These are phyloP conservation scores for Mythimna pallens DNA, from an alignment of 2,888 invertebrate species.

Conservation along the genomic window DNA sequence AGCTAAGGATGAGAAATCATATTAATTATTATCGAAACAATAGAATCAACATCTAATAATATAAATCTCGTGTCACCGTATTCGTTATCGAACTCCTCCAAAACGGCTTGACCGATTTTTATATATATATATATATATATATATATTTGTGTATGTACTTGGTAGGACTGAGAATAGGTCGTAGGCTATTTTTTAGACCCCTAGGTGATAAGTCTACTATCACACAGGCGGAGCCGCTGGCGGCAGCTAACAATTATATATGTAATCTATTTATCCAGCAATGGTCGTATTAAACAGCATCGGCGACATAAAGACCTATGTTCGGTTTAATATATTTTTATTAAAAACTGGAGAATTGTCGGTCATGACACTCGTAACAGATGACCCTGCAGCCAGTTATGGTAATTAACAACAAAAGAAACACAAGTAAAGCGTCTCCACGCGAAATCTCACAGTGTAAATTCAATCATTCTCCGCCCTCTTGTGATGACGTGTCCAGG, in stretches of 20 bases:
- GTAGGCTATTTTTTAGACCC: no score
- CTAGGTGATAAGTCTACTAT: no score
- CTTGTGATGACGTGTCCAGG: slow-evolving; percentile 84
- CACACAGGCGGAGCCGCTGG: no score
- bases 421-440: slow-evolving; percentile 61
- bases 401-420: slow-evolving; percentile 68
- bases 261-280: neutral
- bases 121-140: no score
- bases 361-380: slow-evolving; percentile 58
- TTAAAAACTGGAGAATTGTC: slow-evolving; percentile 34
- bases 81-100: no score
- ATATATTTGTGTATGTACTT: no score
- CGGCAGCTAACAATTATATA: no score
- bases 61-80: no score
- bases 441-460: slow-evolving; percentile 72
- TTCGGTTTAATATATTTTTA: slow-evolving; percentile 5
- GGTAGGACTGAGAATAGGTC: no score
- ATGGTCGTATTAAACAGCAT: neutral
- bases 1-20: neutral
- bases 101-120: no score
- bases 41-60: neutral
- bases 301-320: neutral
- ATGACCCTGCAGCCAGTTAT: slow-evolving; percentile 65
- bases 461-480: slow-evolving; percentile 84
- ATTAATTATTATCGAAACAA: neutral